Evolutionary conservation across 2,113 vertebrate species (phyloP).

Genomic region (Myanophis thanlyinensis): DNA sequence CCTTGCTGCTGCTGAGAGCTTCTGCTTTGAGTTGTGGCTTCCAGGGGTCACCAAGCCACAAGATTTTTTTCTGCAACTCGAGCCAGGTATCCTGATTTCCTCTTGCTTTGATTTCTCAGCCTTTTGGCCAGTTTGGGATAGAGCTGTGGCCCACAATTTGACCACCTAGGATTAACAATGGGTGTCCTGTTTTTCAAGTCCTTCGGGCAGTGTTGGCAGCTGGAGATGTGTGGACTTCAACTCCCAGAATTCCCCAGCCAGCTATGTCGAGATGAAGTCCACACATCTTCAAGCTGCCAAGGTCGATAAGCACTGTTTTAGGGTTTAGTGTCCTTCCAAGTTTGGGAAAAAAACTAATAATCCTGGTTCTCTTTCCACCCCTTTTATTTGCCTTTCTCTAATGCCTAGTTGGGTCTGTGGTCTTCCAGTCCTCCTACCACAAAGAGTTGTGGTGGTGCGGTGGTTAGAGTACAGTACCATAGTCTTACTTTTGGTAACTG

Average conservation of each 20-base stretch:
- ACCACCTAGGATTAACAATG: neutral
- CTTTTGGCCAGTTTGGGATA: neutral
- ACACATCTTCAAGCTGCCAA: too few species aligned
- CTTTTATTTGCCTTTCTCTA: neutral
- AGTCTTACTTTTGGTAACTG: too few species aligned
- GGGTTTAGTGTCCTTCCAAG: neutral
- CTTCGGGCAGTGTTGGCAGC: neutral
- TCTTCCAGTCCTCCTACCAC: neutral
- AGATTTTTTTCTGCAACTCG: neutral
- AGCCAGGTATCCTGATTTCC: neutral
- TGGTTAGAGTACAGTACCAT: too few species aligned
- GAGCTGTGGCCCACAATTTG: neutral
- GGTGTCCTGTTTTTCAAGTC: neutral
- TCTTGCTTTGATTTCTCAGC: neutral
- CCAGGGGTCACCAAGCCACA: neutral
- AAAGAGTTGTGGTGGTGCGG: too few species aligned
- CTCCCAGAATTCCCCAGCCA: neutral
- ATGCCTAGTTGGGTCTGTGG: neutral
- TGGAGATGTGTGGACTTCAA: neutral
- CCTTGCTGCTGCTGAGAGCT: too few species aligned
- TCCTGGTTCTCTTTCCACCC: neutral
- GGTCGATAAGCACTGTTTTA: neutral
- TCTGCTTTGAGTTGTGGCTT: neutral
- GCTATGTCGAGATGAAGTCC: neutral
- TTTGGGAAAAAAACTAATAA: neutral